These are phyloP conservation scores for Xyliphius kryptos DNA, from an alignment of 2,113 vertebrate species.

Conservation along the genomic window DNA sequence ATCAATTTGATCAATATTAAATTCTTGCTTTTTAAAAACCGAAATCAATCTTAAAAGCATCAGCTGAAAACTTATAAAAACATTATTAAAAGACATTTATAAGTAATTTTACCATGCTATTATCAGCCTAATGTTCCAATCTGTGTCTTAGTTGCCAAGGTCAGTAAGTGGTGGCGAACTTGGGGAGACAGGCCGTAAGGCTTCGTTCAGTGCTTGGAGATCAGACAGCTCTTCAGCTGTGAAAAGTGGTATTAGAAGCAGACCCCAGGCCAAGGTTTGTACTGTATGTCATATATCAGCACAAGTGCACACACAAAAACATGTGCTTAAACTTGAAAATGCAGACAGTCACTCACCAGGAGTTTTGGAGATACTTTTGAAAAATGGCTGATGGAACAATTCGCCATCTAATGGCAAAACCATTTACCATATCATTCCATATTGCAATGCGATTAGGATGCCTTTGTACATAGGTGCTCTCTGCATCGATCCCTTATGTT, in stretches of 20 bases:
- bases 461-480: constrained; percentile 16
- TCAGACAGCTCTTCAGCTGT: constrained; percentile 39
- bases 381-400: constrained; percentile 37
- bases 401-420: constrained; percentile 30
- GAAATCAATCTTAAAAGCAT: no score
- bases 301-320: constrained; percentile 6
- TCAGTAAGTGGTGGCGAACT: constrained; percentile 31
- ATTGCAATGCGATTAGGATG: constrained; percentile 31
- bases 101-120: no score
- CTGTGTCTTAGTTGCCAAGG: constrained; percentile 42
- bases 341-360: constrained; percentile 10
- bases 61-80: neutral
- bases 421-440: constrained; percentile 36
- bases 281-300: constrained; percentile 33
- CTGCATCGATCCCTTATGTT: constrained; percentile 38
- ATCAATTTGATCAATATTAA: no score
- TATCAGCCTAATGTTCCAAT: neutral
- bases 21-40: no score
- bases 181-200: constrained; percentile 26
- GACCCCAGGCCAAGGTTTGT: constrained; percentile 51
- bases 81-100: no score
- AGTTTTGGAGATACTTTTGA: constrained; percentile 28
- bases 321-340: neutral
- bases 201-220: constrained; percentile 21
- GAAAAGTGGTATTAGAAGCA: constrained; percentile 39